Conservation (phyloP, 2,113 vertebrate species). For the Nycticebus coucang region DNA sequence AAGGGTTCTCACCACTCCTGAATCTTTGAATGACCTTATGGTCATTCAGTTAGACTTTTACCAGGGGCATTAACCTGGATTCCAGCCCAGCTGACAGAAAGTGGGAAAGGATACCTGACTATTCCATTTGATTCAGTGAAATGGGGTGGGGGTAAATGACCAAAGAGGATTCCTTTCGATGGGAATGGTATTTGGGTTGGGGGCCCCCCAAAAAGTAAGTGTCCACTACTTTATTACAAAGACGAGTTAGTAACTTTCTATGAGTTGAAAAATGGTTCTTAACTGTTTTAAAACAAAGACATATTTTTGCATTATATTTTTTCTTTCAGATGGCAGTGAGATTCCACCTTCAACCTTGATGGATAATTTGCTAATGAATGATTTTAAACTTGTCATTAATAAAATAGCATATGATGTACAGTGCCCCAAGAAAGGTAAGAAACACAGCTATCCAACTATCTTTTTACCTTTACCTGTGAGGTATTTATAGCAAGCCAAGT, state of each 20-base stretch:
- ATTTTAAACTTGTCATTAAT: constrained; percentile 93
- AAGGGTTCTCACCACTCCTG: neutral
- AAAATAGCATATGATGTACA: constrained; percentile 83
- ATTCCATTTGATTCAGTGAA: neutral
- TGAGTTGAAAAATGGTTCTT: neutral
- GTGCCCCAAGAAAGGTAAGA: constrained; percentile 88
- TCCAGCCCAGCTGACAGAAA: neutral
- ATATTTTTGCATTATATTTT: constrained; percentile 10
- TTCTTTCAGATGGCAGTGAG: constrained; percentile 88
- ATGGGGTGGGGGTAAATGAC: too few species aligned
- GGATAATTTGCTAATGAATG: constrained; percentile 88
- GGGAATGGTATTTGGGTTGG: neutral
- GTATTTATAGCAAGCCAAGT: neutral
- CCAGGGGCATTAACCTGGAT: neutral
- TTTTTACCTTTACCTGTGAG: neutral
- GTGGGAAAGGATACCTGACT: neutral
- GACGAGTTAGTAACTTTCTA: neutral
- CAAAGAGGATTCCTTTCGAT: neutral
- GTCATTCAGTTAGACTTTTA: neutral
- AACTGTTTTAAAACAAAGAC: neutral
- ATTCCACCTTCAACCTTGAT: constrained; percentile 88
- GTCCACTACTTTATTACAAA: neutral
- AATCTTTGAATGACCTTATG: neutral
- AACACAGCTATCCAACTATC: neutral
- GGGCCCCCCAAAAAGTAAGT: neutral